These are phyloP conservation scores for Spea multiplicata DNA, from an alignment of 2,113 vertebrate species.

Conservation along the genomic window DNA sequence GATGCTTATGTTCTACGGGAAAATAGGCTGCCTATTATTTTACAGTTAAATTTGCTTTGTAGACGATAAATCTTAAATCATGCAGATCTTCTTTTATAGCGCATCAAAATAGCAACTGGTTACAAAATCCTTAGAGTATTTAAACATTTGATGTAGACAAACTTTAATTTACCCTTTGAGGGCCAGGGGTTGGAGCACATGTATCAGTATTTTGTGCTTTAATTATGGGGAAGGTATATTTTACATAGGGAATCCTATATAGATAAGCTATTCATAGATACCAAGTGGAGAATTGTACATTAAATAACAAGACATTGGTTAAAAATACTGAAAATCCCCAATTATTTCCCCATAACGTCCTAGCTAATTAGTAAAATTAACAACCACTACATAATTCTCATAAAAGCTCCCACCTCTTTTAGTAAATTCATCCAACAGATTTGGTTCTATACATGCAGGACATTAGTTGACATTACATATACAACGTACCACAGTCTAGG, in stretches of 20 bases:
- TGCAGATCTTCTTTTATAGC: neutral
- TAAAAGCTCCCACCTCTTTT: too few species aligned
- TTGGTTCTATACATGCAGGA: neutral
- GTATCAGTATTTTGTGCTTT: neutral
- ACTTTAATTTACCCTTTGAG: neutral
- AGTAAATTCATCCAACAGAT: neutral
- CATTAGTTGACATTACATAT: neutral
- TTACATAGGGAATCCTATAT: too few species aligned
- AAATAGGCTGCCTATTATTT: neutral
- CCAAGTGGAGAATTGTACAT: too few species aligned
- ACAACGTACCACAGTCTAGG: neutral
- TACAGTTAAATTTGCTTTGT: neutral
- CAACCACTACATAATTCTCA: too few species aligned
- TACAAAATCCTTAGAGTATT: neutral
- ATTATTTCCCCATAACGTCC: too few species aligned
- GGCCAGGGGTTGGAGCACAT: neutral
- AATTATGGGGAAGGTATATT: neutral
- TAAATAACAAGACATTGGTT: neutral
- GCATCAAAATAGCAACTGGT: neutral
- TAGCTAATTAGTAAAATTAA: too few species aligned
- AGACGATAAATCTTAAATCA: neutral
- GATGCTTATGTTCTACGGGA: neutral
- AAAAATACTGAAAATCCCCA: too few species aligned
- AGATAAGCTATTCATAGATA: too few species aligned
- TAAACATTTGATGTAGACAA: neutral